These are phyloP conservation scores for Poeciliopsis gracilis DNA, from an alignment of 2,797 vertebrate species.

Conservation along the genomic window DNA sequence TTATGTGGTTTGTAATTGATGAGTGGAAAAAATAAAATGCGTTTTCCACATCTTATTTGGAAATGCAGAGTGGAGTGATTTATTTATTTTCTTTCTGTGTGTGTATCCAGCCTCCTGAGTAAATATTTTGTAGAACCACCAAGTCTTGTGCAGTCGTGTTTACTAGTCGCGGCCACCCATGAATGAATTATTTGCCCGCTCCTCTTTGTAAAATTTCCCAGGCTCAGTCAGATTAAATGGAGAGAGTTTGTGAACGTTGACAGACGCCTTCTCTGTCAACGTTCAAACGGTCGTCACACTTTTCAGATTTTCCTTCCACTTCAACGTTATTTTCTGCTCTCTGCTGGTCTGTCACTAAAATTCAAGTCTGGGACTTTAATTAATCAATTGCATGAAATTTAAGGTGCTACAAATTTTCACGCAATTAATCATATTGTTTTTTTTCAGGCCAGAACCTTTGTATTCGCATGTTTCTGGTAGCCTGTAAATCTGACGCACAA, in stretches of 20 bases:
- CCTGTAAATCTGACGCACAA: no score
- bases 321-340: neutral
- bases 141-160: neutral
- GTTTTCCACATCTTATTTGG: no score
- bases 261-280: neutral
- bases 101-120: neutral
- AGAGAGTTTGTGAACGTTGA: neutral
- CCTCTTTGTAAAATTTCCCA: neutral
- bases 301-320: neutral
- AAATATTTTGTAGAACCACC: neutral
- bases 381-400: no score
- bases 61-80: no score
- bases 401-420: no score
- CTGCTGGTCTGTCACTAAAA: neutral
- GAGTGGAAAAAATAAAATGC: neutral
- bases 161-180: neutral
- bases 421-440: no score
- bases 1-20: neutral
- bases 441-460: no score
- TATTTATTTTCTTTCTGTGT: neutral
- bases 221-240: no score
- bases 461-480: no score
- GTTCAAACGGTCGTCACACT: neutral
- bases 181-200: neutral
- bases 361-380: no score